A percentile compares a stretch with the other conserved stretches of the same genome.
These are phyloP conservation scores for Odontocolon sp. DNA, from an alignment of 2,888 invertebrate species.

Conservation along the genomic window DNA sequence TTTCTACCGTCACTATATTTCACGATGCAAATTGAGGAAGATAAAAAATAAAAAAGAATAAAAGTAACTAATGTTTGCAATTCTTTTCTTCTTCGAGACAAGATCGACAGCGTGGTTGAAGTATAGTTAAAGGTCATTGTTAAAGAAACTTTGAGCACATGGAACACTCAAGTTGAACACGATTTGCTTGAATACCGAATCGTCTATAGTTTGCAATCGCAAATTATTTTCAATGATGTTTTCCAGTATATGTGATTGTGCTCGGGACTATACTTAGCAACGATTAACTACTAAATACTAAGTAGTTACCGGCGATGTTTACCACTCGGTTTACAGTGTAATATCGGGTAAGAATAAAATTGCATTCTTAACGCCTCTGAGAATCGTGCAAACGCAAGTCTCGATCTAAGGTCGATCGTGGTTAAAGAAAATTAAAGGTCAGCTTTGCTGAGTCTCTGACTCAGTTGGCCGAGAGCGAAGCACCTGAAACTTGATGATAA, in stretches of 20 bases:
- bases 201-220: not conserved
- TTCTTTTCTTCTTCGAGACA: conserved; percentile 29
- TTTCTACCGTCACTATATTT: not conserved
- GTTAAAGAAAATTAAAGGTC: conserved; percentile 54
- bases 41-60: not conserved
- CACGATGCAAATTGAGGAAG: not conserved
- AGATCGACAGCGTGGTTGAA: conserved; percentile 25
- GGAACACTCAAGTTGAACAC: conserved; percentile 10
- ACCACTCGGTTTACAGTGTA: not conserved
- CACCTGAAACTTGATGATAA: conserved; percentile 46
- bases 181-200: conserved; percentile 21
- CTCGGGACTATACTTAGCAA: not conserved
- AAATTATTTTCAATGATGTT: too few species aligned
- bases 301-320: conserved; percentile 21
- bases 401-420: conserved; percentile 55
- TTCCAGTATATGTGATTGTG: not conserved
- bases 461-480: conserved; percentile 5
- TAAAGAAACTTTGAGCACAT: not conserved
- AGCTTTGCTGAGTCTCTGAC: not conserved
- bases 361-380: conserved; percentile 40
- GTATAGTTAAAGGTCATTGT: conserved; percentile 28
- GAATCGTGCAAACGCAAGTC: conserved; percentile 50
- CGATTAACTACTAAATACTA: conserved; percentile 41
- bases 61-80: conserved; percentile 18
- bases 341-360: conserved; percentile 25